Percentiles rank a stretch among this genome's conserved stretches.
phyloP scores from a whole-genome alignment of 2,113 vertebrate species.

The Pleuronectes platessa region DNA sequence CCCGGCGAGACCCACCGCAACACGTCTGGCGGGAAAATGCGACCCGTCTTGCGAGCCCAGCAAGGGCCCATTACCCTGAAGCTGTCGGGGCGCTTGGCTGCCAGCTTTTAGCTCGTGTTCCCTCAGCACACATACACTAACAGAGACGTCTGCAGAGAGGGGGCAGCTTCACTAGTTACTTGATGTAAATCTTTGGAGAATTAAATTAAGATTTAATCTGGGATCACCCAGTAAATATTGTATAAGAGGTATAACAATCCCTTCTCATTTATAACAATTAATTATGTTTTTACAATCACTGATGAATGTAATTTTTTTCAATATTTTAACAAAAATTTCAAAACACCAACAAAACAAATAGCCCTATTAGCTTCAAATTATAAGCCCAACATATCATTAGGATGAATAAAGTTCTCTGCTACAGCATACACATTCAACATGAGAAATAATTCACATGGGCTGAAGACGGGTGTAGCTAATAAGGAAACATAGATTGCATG shows the following conservation, averaged over 20 bases:
- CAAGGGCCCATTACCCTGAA: slow-evolving; percentile 66
- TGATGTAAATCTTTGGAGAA: background rate
- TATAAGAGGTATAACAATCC: too few species aligned
- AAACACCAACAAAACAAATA: background rate
- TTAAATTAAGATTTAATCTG: too few species aligned
- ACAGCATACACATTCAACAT: background rate
- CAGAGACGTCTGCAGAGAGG: slow-evolving; percentile 12
- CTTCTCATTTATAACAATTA: too few species aligned
- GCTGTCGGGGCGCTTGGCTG: slow-evolving; percentile 52
- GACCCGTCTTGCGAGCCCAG: slow-evolving; percentile 53
- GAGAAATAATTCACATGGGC: background rate
- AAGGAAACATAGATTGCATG: background rate
- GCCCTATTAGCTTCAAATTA: background rate
- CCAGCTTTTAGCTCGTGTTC: slow-evolving; percentile 41
- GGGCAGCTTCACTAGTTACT: slow-evolving; percentile 3
- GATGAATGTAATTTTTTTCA: too few species aligned
- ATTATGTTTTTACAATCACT: too few species aligned
- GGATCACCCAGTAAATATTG: too few species aligned
- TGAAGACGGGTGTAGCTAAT: background rate
- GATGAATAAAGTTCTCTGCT: background rate
- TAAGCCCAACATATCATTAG: background rate
- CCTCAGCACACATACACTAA: slow-evolving; percentile 10
- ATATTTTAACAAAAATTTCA: background rate
- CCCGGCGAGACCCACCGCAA: slow-evolving; percentile 41
- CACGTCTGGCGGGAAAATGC: slow-evolving; percentile 60